These are phyloP conservation scores for Rhinichthys klamathensis DNA, from an alignment of 2,113 vertebrate genomes.

Conservation along the genomic window DNA sequence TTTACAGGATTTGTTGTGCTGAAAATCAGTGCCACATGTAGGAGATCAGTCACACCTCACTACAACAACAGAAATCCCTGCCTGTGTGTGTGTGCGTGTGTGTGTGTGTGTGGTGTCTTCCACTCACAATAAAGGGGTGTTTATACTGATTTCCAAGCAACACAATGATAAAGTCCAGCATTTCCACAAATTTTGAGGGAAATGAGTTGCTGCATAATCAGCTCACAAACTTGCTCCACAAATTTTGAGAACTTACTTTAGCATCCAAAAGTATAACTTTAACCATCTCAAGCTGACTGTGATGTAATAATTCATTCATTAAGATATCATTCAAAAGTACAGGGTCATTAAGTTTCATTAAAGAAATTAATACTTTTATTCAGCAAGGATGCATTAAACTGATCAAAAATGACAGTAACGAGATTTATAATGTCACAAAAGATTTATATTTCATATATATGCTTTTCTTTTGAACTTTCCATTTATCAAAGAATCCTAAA, in stretches of 20 bases:
- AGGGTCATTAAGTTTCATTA: neutral
- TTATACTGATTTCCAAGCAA: neutral
- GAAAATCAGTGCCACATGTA: constrained; percentile 3
- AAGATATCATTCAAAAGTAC: neutral
- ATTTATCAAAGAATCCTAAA: neutral
- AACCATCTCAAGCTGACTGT: too few relatives aligned
- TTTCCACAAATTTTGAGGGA: neutral
- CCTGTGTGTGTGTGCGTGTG: neutral
- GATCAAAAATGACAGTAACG: neutral
- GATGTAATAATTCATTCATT: neutral
- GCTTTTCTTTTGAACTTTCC: neutral
- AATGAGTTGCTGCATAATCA: neutral
- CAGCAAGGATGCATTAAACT: neutral
- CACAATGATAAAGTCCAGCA: neutral
- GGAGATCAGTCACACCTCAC: neutral
- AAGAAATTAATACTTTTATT: neutral
- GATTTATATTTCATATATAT: neutral
- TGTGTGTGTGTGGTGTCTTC: neutral
- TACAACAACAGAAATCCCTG: neutral
- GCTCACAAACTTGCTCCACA: neutral
- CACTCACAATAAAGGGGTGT: neutral
- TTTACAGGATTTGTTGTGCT: neutral
- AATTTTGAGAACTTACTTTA: neutral
- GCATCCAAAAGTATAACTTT: too few relatives aligned
- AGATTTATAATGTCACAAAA: neutral